Base-by-base conservation (phyloP, 2,113 vertebrate species). In the Acanthisitta chloris region DNA sequence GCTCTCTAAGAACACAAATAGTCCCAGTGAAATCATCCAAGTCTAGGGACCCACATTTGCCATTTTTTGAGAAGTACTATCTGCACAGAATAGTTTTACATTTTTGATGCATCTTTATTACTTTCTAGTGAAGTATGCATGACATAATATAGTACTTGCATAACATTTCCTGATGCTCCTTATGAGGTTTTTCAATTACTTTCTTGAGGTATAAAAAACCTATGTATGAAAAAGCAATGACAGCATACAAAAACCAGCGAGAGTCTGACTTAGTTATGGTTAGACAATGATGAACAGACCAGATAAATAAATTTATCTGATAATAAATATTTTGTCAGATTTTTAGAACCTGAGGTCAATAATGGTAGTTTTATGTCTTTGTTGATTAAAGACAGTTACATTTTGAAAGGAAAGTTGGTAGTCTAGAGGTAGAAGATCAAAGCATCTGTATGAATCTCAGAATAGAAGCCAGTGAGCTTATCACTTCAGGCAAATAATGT, bases 401-500 rank as follows among this genome's bases (percentile, higher is more conserved):
- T 93, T 97, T 94, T 97, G 87, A 92, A 96, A 96, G 77, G 73
- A 88, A 86, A 61, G 49, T 33, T 84, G 33, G 9, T 71, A 92
- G 43, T 70, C 94, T 91, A 58, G 90, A 12, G 17, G 78, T 78
- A 94, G 54, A 66, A 94, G 78, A 96, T 97, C 96, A 98, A 97
- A 97, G 96, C 19, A 62, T 74, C 67, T 86, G 2, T 34, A 48
- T 3, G 17, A 88, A 87, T 85, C 96, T 96, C 90, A 88, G 70
- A 95, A 96, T 90, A 92, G 72, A 92, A 92, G 10, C 4, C 69
- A 88, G 64, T 72, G 40, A 95, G 77, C 66, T 77, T 95, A 85
- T 78, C 36, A 66, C 70, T 95, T 94, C 86, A 86, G 81, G 84
- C 81, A 91, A 94, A 94, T 54, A 79, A 49, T 96, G 71, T 78